Evolutionary conservation across 1,140 invertebrate genomes (phyloP), one percentile per base, ranked within the genome.

Genomic region (Dinoponera quadriceps): DNA sequence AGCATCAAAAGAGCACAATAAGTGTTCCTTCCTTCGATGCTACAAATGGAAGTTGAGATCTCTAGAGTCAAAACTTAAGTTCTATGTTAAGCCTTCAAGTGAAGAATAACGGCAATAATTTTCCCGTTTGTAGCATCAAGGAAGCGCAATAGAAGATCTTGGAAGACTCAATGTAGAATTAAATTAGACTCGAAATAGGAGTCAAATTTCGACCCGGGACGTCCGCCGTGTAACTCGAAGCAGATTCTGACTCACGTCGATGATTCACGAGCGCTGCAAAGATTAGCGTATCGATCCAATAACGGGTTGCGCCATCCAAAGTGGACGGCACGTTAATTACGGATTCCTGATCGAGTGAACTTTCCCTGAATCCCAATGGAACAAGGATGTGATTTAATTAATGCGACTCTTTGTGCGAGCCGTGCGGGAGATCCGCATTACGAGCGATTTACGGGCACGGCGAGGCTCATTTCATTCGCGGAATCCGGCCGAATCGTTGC

Each of bases 301-400:
- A 44, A 77, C 22, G n/a, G 51, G 44, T 69, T 38, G 14, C n/a
- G n/a, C 51, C 14, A 44, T 44, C 38, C 38, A 22, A 77, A 68
- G 62, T 54, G 22, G 29, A 29, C 63, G 65, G 75, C 75, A 80
- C 54, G 75, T 80, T 80, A 80, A 80, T 78, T 78, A 78, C 51
- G n/a, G 51, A 80, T 80, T 80, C 75, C 65, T 80, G 75, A 80
- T 80, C 51, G 65, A 44, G 49, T 25, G 33, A 78, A 66, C 75
- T 57, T 71, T 80, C 69, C 69, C 65, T 71, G 63, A 74, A 51
- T 49, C 44, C 44, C 20, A 20, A 51, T 63, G 55, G 71, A 62
- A 82, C 57, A 27, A 38, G 33, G 27, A 55, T 74, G 78, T 82
- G 71, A 74, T 82, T 82, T 82, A 82, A 82, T 82, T 82, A 82